Evolutionary conservation across 1,140 invertebrate genomes (phyloP).

Genomic region (Macrobrachium rosenbergii): DNA sequence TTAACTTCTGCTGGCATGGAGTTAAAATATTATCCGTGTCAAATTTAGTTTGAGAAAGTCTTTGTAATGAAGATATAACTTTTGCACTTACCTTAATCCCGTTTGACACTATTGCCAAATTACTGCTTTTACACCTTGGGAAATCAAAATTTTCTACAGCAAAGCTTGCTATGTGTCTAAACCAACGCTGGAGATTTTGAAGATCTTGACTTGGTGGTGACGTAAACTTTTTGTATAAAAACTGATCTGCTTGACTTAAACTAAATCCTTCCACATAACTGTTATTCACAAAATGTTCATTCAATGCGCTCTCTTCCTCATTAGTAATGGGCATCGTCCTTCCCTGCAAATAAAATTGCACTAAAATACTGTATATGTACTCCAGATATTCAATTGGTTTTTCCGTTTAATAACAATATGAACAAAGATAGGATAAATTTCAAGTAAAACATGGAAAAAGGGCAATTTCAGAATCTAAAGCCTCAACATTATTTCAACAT

Average conservation of each 20-base stretch:
- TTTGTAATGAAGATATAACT: neutral
- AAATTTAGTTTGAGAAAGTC: conserved; percentile 4
- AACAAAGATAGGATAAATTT: too few relatives aligned
- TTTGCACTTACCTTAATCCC: too few relatives aligned
- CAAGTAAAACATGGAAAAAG: too few relatives aligned
- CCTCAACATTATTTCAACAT: too few relatives aligned
- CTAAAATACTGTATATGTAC: neutral
- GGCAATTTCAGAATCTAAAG: too few relatives aligned
- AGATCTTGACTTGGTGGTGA: conserved; percentile 21
- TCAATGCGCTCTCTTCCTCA: conserved; percentile 26
- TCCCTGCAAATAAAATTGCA: neutral
- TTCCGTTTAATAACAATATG: too few relatives aligned
- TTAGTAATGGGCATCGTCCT: conserved; percentile 43
- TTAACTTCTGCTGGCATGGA: too few relatives aligned
- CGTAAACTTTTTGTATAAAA: conserved; percentile 22
- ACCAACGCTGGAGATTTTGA: conserved; percentile 39
- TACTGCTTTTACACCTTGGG: neutral
- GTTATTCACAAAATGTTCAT: conserved; percentile 39
- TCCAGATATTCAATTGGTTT: too few relatives aligned
- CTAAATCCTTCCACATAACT: conserved; percentile 45
- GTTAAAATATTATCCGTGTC: too few relatives aligned
- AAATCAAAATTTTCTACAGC: conserved; percentile 1
- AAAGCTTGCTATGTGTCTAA: conserved; percentile 43
- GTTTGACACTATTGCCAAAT: conserved; percentile 3
- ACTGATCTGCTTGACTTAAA: conserved; percentile 33